Conservation (phyloP, 2,113 vertebrate genomes). For the Oceanodroma tethys region DNA sequence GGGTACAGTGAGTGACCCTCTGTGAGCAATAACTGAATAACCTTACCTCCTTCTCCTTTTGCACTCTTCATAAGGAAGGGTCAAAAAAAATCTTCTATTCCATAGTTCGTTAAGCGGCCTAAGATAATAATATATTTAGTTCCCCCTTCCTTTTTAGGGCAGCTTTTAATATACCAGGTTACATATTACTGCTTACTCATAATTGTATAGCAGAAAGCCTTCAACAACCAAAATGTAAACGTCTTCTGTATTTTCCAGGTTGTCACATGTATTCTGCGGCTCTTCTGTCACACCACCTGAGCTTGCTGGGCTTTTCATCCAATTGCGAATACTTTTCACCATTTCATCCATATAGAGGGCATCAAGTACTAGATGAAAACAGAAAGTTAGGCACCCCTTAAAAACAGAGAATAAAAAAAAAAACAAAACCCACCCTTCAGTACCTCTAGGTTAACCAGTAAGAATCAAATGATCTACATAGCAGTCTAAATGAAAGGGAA, state of each 20-base stretch:
- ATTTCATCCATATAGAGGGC: conserved; percentile 90
- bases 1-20: not conserved
- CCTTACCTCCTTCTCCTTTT: conserved; percentile 85
- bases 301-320: conserved; percentile 68
- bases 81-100: conserved; percentile 87
- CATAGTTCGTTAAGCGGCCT: conserved; percentile 85
- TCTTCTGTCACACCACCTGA: conserved; percentile 21
- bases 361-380: conserved; percentile 77
- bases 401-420: not conserved
- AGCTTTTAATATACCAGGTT: not conserved
- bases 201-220: conserved; percentile 93
- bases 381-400: not conserved
- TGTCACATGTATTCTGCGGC: not conserved
- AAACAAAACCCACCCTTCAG: not conserved
- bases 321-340: conserved; percentile 77
- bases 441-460: not conserved
- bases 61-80: conserved; percentile 89
- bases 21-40: not conserved
- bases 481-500: not conserved
- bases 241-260: not conserved
- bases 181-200: conserved; percentile 76
- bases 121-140: conserved; percentile 47
- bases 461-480: not conserved
- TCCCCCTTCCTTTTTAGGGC: not conserved
- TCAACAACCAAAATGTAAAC: conserved; percentile 86